Base-by-base conservation (phyloP, 2,797 vertebrate genomes). In the Falco biarmicus region DNA sequence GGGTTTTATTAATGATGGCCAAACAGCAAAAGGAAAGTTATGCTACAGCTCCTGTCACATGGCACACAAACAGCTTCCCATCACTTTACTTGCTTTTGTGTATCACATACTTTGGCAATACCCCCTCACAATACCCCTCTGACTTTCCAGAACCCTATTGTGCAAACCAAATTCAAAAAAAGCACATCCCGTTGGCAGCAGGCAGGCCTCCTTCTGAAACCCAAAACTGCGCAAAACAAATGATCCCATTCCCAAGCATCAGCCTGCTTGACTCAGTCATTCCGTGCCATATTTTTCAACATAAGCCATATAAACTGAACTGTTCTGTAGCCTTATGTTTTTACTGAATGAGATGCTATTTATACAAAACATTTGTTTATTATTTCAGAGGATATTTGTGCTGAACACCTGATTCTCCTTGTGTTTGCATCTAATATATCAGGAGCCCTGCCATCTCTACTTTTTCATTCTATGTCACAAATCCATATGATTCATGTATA, bases 321-420 rank as follows among this genome's bases (percentile, higher is more conserved):
- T 45, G 10, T 41, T 81, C 82, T 64, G 34, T 2, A 6, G 53
- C 14, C 51, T 47, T 37, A 37, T 31, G 45, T 61, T 64, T 57
- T 77, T 78, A 63, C 57, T 80, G 74, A 83, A 75, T 18, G 34
- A 89, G 31, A 86, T 69, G 22, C 24, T 89, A 89, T 84, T 95
- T 95, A 91, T 43, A 94, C 47, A 94, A 89, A 96, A 78, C 43
- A 87, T 48, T 65, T 84, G 32, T 51, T 94, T 76, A 57, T 81
- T 53, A 91, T 69, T 93, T 95, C 85, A 91, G 65, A 84, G 51
- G 28, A 39, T 70, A 90, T 63, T 53, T 61, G 56, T 21, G 14
- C 65, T 70, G 65, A 94, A 76, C 74, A 95, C 70, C 74, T 90
- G 74, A 70, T 88, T 84, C 39, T 84, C 74, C 70, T 79, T 60